A percentile compares a stretch with the other conserved stretches of the same genome.
Evolutionary conservation across 2,888 invertebrate genomes (phyloP).

Genomic region (Ellobium chinense): DNA sequence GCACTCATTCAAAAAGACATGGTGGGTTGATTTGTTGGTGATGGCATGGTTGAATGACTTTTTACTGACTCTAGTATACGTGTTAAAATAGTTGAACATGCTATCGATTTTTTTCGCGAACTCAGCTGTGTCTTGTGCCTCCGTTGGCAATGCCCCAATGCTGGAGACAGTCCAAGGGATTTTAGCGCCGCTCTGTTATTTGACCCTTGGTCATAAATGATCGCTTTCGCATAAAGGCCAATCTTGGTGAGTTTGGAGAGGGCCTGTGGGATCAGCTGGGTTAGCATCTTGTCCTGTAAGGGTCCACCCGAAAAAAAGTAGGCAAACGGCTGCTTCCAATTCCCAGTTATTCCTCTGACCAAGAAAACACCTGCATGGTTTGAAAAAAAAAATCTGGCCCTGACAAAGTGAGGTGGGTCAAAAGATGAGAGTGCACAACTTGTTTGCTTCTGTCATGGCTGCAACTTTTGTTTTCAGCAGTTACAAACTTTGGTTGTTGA

Average conservation of each 20-base stretch:
- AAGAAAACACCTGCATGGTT: conserved; percentile 20
- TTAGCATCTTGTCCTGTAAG: not conserved
- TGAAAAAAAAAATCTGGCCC: not conserved
- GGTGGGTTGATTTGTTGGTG: too few species aligned
- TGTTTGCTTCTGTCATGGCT: not conserved
- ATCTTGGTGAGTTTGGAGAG: not conserved
- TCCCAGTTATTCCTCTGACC: not conserved
- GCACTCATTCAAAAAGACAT: too few species aligned
- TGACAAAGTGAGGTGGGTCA: not conserved
- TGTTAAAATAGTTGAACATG: too few species aligned
- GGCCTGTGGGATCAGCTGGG: not conserved
- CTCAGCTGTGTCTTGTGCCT: too few species aligned
- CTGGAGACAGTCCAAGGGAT: conserved; percentile 4
- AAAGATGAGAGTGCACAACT: conserved; percentile 14
- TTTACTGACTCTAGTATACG: too few species aligned
- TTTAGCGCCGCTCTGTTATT: not conserved
- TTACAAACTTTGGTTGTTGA: not conserved
- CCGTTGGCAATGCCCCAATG: too few species aligned
- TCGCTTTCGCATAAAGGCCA: not conserved
- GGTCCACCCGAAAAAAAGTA: conserved; percentile 13
- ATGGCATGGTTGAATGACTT: too few species aligned
- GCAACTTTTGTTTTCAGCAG: not conserved
- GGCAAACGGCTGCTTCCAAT: conserved; percentile 30
- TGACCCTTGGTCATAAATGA: conserved; percentile 29
- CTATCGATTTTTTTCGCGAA: too few species aligned